phyloP scores from a whole-genome alignment of 2,797 vertebrate species.

The Poeciliopsis infans region DNA sequence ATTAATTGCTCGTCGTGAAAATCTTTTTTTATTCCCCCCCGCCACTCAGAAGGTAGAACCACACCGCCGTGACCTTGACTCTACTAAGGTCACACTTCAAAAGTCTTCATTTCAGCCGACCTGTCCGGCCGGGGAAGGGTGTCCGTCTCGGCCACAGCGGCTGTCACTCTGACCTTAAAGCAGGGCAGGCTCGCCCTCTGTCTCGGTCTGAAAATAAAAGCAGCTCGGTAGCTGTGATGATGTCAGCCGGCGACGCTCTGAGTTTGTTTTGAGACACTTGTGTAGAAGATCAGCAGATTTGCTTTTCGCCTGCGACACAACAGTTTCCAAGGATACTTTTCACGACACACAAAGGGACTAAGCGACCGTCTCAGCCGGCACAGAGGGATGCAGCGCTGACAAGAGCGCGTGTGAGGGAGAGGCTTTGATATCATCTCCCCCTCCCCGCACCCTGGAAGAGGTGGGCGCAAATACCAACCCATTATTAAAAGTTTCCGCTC shows the following conservation, averaged over 20 bases:
- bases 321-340: constrained; percentile 75
- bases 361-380: constrained; percentile 36
- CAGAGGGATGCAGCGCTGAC: constrained; percentile 32
- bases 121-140: constrained; percentile 40
- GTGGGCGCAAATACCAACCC: constrained; percentile 23
- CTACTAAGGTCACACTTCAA: constrained; percentile 31
- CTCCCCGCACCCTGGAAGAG: constrained; percentile 16
- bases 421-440: constrained; percentile 50
- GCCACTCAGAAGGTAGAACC: constrained; percentile 31
- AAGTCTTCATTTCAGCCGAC: constrained; percentile 38
- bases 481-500: background rate
- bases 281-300: constrained; percentile 53
- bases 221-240: constrained; percentile 41
- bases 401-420: constrained; percentile 19
- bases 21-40: constrained; percentile 44
- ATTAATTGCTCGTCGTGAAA: constrained; percentile 53
- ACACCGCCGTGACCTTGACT: constrained; percentile 61
- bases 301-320: constrained; percentile 50
- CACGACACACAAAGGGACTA: constrained; percentile 47
- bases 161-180: constrained; percentile 66
- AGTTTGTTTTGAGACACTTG: constrained; percentile 50
- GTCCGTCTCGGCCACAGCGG: constrained; percentile 37
- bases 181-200: constrained; percentile 21
- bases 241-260: constrained; percentile 39
- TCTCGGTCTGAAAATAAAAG: constrained; percentile 40